Conservation (phyloP, 1,140 invertebrate genomes). For the Pristionchus pacificus region DNA sequence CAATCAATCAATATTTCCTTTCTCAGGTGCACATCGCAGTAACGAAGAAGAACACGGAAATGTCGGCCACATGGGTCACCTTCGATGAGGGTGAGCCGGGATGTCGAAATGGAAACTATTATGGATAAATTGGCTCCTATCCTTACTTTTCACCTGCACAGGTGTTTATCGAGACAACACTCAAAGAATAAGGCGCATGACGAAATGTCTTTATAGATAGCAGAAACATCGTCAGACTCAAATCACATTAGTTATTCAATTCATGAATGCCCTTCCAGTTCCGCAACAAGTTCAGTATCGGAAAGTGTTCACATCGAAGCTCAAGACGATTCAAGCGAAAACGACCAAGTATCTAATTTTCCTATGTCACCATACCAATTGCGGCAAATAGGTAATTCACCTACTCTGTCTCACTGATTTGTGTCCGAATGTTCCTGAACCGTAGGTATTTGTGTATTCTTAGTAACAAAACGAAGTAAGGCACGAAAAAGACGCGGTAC, state of each 20-base stretch:
- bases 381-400: no score
- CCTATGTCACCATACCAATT: no score
- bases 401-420: no score
- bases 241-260: conserved; percentile 6
- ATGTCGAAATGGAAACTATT: not conserved
- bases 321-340: not conserved
- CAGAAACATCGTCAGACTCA: not conserved
- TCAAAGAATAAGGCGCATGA: not conserved
- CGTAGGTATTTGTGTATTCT: no score
- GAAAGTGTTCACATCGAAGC: not conserved
- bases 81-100: conserved; percentile 12
- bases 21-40: conserved; percentile 38
- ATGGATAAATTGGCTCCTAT: not conserved
- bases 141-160: not conserved
- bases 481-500: no score
- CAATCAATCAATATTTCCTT: no score
- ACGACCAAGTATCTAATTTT: not conserved
- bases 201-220: not conserved
- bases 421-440: no score
- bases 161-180: conserved; percentile 7
- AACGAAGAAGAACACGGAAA: conserved; percentile 17
- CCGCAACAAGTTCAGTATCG: not conserved
- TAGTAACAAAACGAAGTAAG: no score
- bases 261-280: conserved; percentile 5
- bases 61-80: conserved; percentile 36